Evolutionary conservation across 2,113 vertebrate species (phyloP).

Genomic region (Notarius lentiginosus): DNA sequence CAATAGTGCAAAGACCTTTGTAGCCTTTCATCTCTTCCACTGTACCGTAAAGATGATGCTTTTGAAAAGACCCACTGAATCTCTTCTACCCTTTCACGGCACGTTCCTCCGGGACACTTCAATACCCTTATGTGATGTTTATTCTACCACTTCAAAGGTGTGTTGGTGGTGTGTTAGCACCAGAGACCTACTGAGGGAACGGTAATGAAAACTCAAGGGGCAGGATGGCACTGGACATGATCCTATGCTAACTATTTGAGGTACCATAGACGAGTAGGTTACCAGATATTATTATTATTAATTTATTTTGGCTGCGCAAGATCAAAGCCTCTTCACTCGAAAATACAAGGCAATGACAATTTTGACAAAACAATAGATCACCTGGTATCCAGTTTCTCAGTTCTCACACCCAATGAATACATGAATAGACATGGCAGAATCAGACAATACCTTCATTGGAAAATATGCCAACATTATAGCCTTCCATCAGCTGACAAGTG

Average conservation of each 20-base stretch:
- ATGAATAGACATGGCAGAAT: no score
- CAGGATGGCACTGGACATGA: not conserved
- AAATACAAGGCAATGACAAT: no score
- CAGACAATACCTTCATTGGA: no score
- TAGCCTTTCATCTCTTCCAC: conserved; percentile 33
- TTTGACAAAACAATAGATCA: no score
- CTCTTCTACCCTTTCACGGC: conserved; percentile 24
- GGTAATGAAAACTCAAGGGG: not conserved
- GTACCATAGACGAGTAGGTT: not conserved
- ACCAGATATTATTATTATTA: not conserved
- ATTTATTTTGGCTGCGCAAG: no score
- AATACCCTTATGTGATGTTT: not conserved
- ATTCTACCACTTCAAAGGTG: not conserved
- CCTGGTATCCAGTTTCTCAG: no score
- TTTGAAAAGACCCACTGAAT: conserved; percentile 34
- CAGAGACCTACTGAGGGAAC: not conserved
- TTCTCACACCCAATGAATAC: no score
- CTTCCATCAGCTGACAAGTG: no score
- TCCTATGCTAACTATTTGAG: not conserved
- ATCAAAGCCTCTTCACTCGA: no score
- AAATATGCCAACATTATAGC: no score
- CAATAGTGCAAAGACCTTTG: conserved; percentile 1
- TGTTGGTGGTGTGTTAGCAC: not conserved
- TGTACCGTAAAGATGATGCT: conserved; percentile 13
- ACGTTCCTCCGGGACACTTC: not conserved